phyloP scores from a whole-genome alignment of 92 coral and sea anemone genomes.

The Virgularia gustaviana region DNA sequence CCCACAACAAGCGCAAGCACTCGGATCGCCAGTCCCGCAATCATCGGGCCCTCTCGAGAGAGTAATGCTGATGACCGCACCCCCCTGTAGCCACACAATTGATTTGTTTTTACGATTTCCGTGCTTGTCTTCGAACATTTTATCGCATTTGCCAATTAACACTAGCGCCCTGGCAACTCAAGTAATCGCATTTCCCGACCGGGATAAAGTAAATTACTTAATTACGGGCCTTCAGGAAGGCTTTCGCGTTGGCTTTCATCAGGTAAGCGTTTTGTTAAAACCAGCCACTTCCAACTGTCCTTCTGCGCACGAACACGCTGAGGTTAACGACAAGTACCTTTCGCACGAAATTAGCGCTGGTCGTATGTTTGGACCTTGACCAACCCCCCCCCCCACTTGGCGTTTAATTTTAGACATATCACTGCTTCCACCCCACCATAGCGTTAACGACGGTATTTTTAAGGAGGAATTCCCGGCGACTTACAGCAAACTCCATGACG shows the following conservation, averaged over 20 bases:
- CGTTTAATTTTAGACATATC: conserved; percentile 15
- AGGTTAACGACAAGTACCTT: neutral
- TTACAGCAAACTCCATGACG: neutral
- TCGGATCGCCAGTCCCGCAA: no score
- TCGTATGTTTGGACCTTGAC: neutral
- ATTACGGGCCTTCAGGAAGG: neutral
- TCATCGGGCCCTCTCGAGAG: no score
- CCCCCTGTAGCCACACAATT: neutral
- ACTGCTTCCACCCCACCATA: neutral
- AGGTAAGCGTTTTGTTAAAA: neutral
- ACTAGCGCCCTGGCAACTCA: neutral
- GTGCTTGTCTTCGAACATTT: no score
- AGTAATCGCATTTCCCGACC: neutral
- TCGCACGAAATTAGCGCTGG: neutral
- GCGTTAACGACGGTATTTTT: conserved; percentile 4
- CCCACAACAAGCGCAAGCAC: no score
- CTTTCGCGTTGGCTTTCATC: neutral
- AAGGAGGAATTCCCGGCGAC: neutral
- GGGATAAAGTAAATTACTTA: neutral
- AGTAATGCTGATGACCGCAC: no score
- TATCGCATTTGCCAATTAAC: neutral
- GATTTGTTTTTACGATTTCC: no score
- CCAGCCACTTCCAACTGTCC: neutral
- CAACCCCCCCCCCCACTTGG: neutral
- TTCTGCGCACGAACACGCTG: neutral